These are phyloP conservation scores for Adelphocoris suturalis DNA, from an alignment of 2,888 invertebrate species.

Conservation along the genomic window DNA sequence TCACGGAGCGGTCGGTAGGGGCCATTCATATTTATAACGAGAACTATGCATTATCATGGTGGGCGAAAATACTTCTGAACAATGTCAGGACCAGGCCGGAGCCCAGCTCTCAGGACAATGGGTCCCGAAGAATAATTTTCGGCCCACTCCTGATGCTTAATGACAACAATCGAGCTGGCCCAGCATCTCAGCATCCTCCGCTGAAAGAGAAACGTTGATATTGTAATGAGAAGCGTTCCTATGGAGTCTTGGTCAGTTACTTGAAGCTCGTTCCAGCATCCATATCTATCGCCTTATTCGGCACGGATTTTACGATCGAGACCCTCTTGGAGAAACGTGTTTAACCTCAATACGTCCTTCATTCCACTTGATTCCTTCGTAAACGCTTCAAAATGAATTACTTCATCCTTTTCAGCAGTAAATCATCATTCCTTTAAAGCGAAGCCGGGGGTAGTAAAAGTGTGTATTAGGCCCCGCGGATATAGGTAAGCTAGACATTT, in stretches of 20 bases:
- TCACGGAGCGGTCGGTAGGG: constrained; percentile 32
- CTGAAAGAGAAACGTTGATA: constrained; percentile 45
- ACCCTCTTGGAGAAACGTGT: constrained; percentile 53
- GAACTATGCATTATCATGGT: constrained; percentile 62
- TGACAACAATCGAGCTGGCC: constrained; percentile 55
- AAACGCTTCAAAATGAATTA: constrained; percentile 69
- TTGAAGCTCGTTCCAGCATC: not conserved
- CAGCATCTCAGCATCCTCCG: constrained; percentile 2
- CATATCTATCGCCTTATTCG: constrained; percentile 47
- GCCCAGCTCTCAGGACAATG: not conserved
- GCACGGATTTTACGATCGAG: constrained; percentile 46
- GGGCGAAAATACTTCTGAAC: constrained; percentile 61
- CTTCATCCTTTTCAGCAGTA: constrained; percentile 64
- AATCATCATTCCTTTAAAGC: constrained; percentile 64
- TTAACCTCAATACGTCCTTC: constrained; percentile 63
- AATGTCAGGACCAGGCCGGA: constrained; percentile 24
- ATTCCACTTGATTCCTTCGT: constrained; percentile 57
- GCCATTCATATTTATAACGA: constrained; percentile 63
- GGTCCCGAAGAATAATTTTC: constrained; percentile 56
- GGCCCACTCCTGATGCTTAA: constrained; percentile 59
- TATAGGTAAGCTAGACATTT: constrained; percentile 58
- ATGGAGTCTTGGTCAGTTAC: constrained; percentile 33
- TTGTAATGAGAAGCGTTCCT: constrained; percentile 42
- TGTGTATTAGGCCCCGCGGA: constrained; percentile 59
- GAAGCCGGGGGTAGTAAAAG: constrained; percentile 66